Evolutionary conservation across 2,113 vertebrate species (phyloP).

Genomic region (Atlantisia rogersi): DNA sequence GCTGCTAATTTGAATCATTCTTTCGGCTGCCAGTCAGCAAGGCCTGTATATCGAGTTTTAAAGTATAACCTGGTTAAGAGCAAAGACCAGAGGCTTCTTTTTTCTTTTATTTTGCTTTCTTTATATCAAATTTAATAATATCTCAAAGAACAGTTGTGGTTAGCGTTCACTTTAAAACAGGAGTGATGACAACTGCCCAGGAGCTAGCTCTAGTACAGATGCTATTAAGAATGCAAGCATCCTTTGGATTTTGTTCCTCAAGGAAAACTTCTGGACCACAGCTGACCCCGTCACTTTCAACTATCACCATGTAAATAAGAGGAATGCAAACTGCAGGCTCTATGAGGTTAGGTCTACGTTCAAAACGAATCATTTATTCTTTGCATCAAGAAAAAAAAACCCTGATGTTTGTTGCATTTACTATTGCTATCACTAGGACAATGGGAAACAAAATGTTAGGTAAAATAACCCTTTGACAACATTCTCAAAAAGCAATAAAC

Average conservation of each 20-base stretch:
- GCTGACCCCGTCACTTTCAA: slow-evolving; percentile 25
- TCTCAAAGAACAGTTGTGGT: background rate
- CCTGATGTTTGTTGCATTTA: background rate
- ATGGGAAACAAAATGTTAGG: background rate
- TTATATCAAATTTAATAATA: background rate
- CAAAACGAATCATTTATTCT: background rate
- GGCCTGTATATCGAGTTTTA: background rate
- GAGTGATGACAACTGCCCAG: background rate
- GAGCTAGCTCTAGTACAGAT: background rate
- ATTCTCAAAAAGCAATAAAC: background rate
- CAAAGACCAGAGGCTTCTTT: background rate
- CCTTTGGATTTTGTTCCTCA: background rate
- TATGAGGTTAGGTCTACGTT: background rate
- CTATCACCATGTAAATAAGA: background rate
- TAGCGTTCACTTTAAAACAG: background rate
- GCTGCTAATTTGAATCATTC: background rate
- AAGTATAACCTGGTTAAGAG: background rate
- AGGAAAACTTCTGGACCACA: slow-evolving; percentile 30
- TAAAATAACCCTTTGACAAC: background rate
- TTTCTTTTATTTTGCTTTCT: background rate
- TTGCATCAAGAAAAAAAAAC: background rate
- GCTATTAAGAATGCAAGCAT: background rate
- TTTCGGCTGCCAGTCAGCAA: background rate
- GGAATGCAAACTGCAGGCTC: background rate
- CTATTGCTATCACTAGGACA: background rate